phyloP scores from a whole-genome alignment of 2,797 vertebrate genomes.

The Acanthopagrus latus region DNA sequence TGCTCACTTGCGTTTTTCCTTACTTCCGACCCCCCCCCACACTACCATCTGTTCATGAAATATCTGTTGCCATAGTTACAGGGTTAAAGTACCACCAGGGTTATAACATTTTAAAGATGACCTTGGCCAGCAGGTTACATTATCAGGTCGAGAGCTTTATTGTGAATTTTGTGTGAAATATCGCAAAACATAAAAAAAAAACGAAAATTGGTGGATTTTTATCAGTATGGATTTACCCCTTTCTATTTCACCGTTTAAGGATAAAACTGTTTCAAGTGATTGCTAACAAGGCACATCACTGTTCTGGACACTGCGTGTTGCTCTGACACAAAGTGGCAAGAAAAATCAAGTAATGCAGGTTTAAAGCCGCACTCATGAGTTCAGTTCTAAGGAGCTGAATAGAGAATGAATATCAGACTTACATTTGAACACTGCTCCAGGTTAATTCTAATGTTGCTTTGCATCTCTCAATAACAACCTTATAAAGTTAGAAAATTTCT shows the following conservation, averaged over 20 bases:
- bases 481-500: no score
- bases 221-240: neutral
- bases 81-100: constrained; percentile 45
- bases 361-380: neutral
- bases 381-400: neutral
- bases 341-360: neutral
- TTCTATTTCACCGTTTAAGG: neutral
- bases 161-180: constrained; percentile 2
- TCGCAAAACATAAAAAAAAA: neutral
- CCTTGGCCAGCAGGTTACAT: neutral
- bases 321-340: no score
- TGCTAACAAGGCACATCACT: no score
- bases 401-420: neutral
- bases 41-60: constrained; percentile 38
- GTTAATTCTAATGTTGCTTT: no score
- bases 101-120: neutral
- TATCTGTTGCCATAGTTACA: constrained; percentile 47
- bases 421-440: no score
- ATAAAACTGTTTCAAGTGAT: no score
- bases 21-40: neutral
- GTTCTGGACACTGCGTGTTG: neutral
- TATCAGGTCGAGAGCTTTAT: neutral
- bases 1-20: constrained; percentile 17
- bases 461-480: no score
- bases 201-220: neutral